A percentile compares a stretch with the other conserved stretches of the same genome.
Conservation (phyloP, 2,888 invertebrate genomes). For the Cataglyphis altisquamis region DNA sequence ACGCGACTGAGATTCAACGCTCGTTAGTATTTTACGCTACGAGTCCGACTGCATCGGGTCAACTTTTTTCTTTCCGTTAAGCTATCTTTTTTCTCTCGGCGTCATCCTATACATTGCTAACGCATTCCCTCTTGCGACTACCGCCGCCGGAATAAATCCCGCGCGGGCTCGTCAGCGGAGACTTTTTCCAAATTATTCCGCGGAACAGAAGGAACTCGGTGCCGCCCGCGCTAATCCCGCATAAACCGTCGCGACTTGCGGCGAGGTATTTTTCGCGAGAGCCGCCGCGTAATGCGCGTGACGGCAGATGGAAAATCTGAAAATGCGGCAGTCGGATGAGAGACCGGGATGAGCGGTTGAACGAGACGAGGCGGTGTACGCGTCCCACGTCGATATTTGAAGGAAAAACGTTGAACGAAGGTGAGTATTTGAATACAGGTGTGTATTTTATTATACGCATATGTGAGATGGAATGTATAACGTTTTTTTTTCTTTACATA, state of each 20-base stretch:
- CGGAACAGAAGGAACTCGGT: constrained; percentile 52
- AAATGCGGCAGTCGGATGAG: constrained; percentile 44
- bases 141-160: constrained; percentile 48
- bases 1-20: constrained; percentile 17
- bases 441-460: constrained; percentile 31
- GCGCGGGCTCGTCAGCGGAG: constrained; percentile 17
- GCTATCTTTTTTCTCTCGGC: not conserved
- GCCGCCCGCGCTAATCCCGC: constrained; percentile 48
- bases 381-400: constrained; percentile 29
- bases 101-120: constrained; percentile 39
- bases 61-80: constrained; percentile 30
- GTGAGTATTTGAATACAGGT: not conserved
- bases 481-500: not conserved
- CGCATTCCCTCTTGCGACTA: constrained; percentile 52
- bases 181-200: constrained; percentile 46
- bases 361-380: not conserved
- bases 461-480: not conserved
- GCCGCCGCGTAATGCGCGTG: constrained; percentile 44
- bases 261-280: constrained; percentile 49
- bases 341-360: constrained; percentile 26
- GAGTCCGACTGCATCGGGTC: constrained; percentile 48
- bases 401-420: constrained; percentile 35
- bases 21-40: constrained; percentile 65
- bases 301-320: constrained; percentile 50
- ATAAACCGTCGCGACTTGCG: constrained; percentile 57